Base-by-base conservation (phyloP, 2,888 invertebrate species). In the Agapetus fuscipes region DNA sequence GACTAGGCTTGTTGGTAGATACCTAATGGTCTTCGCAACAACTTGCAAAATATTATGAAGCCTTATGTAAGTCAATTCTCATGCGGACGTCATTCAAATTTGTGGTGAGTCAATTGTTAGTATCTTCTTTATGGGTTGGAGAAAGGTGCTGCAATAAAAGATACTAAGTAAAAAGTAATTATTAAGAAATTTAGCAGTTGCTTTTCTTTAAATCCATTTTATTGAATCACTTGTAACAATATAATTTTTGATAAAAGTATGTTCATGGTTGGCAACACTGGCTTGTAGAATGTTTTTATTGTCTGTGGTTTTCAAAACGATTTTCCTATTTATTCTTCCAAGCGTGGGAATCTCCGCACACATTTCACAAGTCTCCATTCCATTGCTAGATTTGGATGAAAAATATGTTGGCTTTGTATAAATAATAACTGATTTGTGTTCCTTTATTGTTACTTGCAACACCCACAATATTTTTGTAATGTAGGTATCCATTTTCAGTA, bases 321-420 rank as follows among this genome's bases (percentile, higher is more conserved):
- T 58, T 51, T 59, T 61, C 49, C 62, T 65, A 50, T 65, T 62
- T 9, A 65, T 46, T 45, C 52, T 51, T 45, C 61, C 62, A 31
- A 53, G 32, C 28, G 52, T 50, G 25, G 56, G 52, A 25, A 49
- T 13, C 39, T 58, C 50, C 45, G 48, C 47, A 41, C 57, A 56
- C 38, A 49, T 41, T 46, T 59, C 59, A 33, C 56, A 38, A 37
- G 38, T 15, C 33, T 46, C 45, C 29, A 15, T 13, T 12, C 12
- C 27, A 31, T 29, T 35, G 2, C 44, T 43, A 4, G 42, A 40
- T 37, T 50, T 63, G 28, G 69, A 65, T 51, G 56, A 57, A 52
- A 70, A 73, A 54, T 74, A 64, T 50, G 56, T 59, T 30, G 71
- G 70, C 56, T 63, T 67, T 35, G 71, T 74, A 50, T 72, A 78